Percentiles rank a stretch among this genome's conserved stretches.
Conservation (phyloP, 1,140 invertebrate species). For the Cydia pomonella region DNA sequence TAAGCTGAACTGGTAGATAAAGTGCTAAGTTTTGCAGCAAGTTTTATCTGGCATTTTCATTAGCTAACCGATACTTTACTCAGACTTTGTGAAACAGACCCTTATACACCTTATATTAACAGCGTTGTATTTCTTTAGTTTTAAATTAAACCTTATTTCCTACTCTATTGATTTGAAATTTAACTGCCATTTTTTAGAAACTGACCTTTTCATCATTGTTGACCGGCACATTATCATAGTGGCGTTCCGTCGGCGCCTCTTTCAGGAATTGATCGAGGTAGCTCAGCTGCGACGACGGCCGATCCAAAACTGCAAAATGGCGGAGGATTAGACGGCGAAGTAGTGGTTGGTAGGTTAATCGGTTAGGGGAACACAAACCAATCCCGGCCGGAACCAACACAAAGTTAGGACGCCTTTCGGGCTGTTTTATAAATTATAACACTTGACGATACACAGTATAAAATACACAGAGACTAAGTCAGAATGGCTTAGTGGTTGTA, state of each 20-base stretch:
- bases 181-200: too few species aligned
- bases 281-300: slow-evolving; percentile 93
- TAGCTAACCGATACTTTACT: too few species aligned
- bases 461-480: not conserved
- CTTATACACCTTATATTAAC: too few species aligned
- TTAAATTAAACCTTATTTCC: too few species aligned
- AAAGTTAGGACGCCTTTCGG: slow-evolving; percentile 44
- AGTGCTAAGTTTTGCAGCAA: too few species aligned
- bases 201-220: slow-evolving; percentile 72
- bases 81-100: too few species aligned
- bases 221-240: slow-evolving; percentile 73
- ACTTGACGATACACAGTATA: not conserved
- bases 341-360: not conserved
- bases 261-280: slow-evolving; percentile 94
- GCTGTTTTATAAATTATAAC: not conserved
- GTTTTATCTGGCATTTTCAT: too few species aligned
- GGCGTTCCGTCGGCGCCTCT: slow-evolving; percentile 80
- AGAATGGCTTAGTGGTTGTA: not conserved
- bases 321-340: not conserved
- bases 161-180: too few species aligned
- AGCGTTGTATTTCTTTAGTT: too few species aligned
- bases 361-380: slow-evolving; percentile 58
- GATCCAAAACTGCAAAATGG: slow-evolving; percentile 87
- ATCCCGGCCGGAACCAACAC: slow-evolving; percentile 71
- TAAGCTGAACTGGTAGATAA: too few species aligned